phyloP scores from a whole-genome alignment of 2,113 vertebrate genomes.

The Danionella cerebrum region DNA sequence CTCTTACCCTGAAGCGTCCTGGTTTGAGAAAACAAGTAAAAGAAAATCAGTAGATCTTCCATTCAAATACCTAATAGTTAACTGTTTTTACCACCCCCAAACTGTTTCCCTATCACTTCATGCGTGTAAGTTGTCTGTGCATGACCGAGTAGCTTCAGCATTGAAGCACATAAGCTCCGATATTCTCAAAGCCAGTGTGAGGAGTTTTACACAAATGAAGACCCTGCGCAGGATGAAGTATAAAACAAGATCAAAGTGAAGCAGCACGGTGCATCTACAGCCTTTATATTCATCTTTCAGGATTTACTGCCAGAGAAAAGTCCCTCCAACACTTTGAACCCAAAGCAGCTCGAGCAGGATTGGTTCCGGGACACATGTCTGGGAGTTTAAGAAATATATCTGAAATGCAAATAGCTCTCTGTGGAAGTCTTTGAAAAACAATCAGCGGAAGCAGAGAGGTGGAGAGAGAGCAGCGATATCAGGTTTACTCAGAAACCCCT shows the following conservation, averaged over 20 bases:
- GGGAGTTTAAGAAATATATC: slow-evolving; percentile 20
- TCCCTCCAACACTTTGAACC: slow-evolving; percentile 16
- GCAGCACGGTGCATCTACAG: slow-evolving; percentile 11
- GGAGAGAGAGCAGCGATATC: slow-evolving; percentile 24
- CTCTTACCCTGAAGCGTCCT: too few species aligned
- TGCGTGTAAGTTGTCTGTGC: not conserved
- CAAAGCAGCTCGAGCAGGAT: slow-evolving; percentile 17
- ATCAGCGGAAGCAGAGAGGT: not conserved
- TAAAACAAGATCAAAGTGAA: slow-evolving; percentile 28
- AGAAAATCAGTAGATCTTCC: too few species aligned
- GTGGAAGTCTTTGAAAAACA: slow-evolving; percentile 23
- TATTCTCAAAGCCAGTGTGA: slow-evolving; percentile 7
- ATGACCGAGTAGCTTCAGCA: not conserved
- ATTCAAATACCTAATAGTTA: not conserved
- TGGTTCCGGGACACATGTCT: not conserved
- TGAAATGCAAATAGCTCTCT: slow-evolving; percentile 16
- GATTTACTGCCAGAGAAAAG: slow-evolving; percentile 1
- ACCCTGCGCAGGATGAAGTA: not conserved
- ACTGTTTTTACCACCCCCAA: not conserved
- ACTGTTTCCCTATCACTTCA: not conserved
- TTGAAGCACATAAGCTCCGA: not conserved
- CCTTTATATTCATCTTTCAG: slow-evolving; percentile 17
- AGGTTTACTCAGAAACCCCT: slow-evolving; percentile 19
- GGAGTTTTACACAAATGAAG: slow-evolving; percentile 28
- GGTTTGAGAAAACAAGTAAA: too few species aligned